Evolutionary conservation across 2,113 vertebrate species (phyloP).

Genomic region (Octodon degus): DNA sequence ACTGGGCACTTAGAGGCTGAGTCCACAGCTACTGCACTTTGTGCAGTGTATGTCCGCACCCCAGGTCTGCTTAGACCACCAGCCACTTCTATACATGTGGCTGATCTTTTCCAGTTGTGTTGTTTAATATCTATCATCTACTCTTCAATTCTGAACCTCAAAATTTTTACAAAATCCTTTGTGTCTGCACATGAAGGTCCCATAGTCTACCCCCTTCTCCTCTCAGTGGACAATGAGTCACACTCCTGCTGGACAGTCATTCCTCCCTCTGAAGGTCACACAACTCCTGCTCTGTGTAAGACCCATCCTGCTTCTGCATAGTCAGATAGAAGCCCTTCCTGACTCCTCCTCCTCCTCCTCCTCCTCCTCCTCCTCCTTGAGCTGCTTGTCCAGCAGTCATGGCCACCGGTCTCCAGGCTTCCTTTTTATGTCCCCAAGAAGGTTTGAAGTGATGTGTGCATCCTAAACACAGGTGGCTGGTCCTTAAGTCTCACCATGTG

Average conservation of each 20-base stretch:
- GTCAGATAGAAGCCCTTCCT: not conserved
- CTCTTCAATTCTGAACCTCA: not conserved
- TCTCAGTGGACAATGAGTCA: not conserved
- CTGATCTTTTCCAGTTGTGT: not conserved
- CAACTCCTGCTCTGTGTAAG: not conserved
- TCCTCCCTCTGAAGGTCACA: rapidly evolving
- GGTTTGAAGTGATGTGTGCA: not conserved
- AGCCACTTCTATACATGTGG: too few relatives aligned
- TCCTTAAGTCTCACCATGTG: not conserved
- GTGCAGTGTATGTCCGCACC: not conserved
- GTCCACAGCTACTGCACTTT: not conserved
- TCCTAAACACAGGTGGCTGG: not conserved
- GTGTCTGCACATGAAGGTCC: not conserved
- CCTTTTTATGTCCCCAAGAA: not conserved
- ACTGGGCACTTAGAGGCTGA: not conserved
- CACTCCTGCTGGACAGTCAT: not conserved
- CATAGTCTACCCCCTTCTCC: not conserved
- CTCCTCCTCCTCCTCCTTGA: too few relatives aligned
- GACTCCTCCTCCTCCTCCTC: not conserved
- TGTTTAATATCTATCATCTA: not conserved
- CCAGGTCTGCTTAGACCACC: not conserved
- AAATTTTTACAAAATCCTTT: not conserved
- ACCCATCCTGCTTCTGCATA: not conserved
- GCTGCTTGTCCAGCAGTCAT: not conserved
- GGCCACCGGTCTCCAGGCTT: not conserved